Conservation (phyloP, 2,113 vertebrate species). For the Hemibagrus wyckioides region DNA sequence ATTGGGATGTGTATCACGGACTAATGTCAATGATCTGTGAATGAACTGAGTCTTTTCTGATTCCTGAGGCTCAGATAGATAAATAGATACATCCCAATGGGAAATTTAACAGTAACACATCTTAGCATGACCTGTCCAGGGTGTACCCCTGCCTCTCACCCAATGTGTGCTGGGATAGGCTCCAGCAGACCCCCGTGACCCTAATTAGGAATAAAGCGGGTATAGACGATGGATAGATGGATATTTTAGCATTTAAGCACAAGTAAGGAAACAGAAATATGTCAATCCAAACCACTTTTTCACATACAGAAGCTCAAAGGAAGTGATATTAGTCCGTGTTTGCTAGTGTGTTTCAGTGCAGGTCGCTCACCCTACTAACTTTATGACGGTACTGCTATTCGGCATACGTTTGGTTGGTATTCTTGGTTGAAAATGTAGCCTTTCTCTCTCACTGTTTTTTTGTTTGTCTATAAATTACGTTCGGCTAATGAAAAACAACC, state of each 20-base stretch:
- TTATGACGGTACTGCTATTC: not conserved
- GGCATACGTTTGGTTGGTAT: too few species aligned
- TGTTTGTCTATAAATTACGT: not conserved
- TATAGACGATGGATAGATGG: too few species aligned
- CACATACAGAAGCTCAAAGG: not conserved
- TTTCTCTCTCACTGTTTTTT: not conserved
- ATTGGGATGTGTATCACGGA: not conserved
- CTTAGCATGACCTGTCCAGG: too few species aligned
- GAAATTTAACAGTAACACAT: too few species aligned
- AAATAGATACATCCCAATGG: too few species aligned
- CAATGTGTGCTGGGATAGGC: too few species aligned
- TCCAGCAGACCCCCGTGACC: too few species aligned
- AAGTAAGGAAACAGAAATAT: not conserved
- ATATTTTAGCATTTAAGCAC: too few species aligned
- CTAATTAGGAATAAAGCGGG: too few species aligned
- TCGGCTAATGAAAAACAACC: conserved; percentile 14
- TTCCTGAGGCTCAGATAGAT: too few species aligned
- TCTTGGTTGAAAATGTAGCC: not conserved
- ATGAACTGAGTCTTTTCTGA: not conserved
- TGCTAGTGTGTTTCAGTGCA: not conserved
- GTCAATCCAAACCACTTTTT: not conserved
- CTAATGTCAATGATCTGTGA: not conserved
- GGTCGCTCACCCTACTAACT: too few species aligned
- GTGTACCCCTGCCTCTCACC: too few species aligned
- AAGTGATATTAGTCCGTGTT: not conserved